Percentiles rank a stretch among this genome's conserved stretches.
phyloP scores from a whole-genome alignment of 2,797 vertebrate species.

The Poecilia wingei region DNA sequence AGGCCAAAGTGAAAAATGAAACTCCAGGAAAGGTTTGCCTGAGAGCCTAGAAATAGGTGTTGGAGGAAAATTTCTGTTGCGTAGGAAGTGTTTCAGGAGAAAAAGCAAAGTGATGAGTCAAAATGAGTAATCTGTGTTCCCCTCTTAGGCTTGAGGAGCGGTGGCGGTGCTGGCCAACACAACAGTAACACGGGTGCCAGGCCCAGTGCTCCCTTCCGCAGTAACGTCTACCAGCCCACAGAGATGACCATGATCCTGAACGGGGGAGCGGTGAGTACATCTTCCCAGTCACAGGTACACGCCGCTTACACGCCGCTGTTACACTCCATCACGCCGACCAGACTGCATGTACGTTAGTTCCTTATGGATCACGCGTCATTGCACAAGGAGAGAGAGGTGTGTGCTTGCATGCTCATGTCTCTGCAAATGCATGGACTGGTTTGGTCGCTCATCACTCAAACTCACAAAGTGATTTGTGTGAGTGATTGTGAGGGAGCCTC shows the following conservation, averaged over 20 bases:
- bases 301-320: slow-evolving; percentile 70
- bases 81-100: slow-evolving; percentile 30
- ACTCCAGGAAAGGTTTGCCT: slow-evolving; percentile 38
- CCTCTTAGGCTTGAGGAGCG: slow-evolving; percentile 82
- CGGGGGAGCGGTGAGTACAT: slow-evolving; percentile 96
- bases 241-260: slow-evolving; percentile 99
- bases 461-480: slow-evolving; percentile 34
- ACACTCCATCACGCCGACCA: slow-evolving; percentile 52
- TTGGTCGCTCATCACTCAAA: slow-evolving; percentile 46
- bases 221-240: slow-evolving; percentile 98
- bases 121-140: slow-evolving; percentile 27
- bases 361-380: slow-evolving; percentile 51
- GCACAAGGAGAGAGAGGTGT: slow-evolving; percentile 62
- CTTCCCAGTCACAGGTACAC: slow-evolving; percentile 75
- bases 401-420: slow-evolving; percentile 38
- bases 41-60: slow-evolving; percentile 42
- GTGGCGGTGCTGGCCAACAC: slow-evolving; percentile 80
- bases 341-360: slow-evolving; percentile 74
- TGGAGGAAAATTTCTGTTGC: slow-evolving; percentile 26
- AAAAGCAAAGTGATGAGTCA: slow-evolving; percentile 37
- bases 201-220: slow-evolving; percentile 94
- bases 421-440: slow-evolving; percentile 51
- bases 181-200: slow-evolving; percentile 88
- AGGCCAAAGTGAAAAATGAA: slow-evolving; percentile 58
- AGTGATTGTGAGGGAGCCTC: slow-evolving; percentile 23